A percentile compares a stretch with the other conserved stretches of the same genome.
Evolutionary conservation across 2,888 invertebrate species (phyloP).

Genomic region (Drosophila meridionalis): DNA sequence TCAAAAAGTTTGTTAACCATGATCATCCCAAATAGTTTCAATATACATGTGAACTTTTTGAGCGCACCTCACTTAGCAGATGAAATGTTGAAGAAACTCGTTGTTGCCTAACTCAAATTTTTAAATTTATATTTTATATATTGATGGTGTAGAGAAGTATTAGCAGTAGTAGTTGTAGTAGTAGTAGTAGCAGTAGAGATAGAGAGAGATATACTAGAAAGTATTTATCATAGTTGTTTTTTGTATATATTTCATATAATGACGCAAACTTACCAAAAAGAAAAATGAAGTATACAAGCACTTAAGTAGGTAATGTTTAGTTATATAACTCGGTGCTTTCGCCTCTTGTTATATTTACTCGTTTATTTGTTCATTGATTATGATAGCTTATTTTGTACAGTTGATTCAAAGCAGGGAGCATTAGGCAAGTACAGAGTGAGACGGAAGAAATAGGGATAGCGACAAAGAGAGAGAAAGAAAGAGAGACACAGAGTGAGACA

Average conservation of each 20-base stretch:
- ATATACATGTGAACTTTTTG: not conserved
- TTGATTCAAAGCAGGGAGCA: slow-evolving; percentile 60
- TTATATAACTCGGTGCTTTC: slow-evolving; percentile 38
- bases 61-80: not conserved
- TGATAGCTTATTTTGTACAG: slow-evolving; percentile 45
- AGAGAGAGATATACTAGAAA: slow-evolving; percentile 17
- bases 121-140: not conserved
- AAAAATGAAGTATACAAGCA: slow-evolving; percentile 63
- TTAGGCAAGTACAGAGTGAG: slow-evolving; percentile 40
- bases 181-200: not conserved
- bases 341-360: slow-evolving; percentile 23
- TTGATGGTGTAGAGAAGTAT: not conserved
- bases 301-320: slow-evolving; percentile 39
- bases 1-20: not conserved
- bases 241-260: slow-evolving; percentile 35
- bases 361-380: slow-evolving; percentile 21
- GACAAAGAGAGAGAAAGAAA: slow-evolving; percentile 29
- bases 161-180: not conserved
- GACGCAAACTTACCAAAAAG: slow-evolving; percentile 73
- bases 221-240: slow-evolving; percentile 29
- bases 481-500: slow-evolving; percentile 32
- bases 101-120: slow-evolving; percentile 1
- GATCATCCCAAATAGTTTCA: no score
- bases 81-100: slow-evolving; percentile 1
- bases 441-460: slow-evolving; percentile 40